Evolutionary conservation across 2,797 vertebrate species (phyloP).

Genomic region (Tamandua tetradactyla): DNA sequence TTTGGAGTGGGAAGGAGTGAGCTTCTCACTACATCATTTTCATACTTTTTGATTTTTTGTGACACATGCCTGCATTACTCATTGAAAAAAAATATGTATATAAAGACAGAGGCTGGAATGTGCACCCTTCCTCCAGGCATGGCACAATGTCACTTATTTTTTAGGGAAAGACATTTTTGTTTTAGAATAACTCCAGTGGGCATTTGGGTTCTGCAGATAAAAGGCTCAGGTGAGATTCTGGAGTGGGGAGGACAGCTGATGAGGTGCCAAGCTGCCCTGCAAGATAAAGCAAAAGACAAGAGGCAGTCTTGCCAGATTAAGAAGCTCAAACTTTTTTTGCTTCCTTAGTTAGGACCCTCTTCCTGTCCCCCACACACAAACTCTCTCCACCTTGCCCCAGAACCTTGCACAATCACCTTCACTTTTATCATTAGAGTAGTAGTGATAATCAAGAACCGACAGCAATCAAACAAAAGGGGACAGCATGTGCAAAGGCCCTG

Average conservation of each 20-base stretch:
- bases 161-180: background rate
- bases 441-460: no score
- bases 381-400: no score
- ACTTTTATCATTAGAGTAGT: no score
- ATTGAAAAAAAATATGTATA: background rate
- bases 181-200: background rate
- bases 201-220: background rate
- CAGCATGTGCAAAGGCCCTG: no score
- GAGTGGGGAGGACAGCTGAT: accelerated
- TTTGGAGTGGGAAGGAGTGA: background rate
- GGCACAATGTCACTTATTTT: background rate
- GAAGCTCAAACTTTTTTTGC: background rate
- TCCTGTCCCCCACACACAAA: no score
- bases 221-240: background rate
- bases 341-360: background rate
- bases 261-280: background rate
- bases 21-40: background rate
- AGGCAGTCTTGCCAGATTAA: background rate
- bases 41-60: background rate
- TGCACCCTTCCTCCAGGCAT: background rate
- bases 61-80: background rate
- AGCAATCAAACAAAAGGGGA: no score
- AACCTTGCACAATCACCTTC: no score
- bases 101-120: background rate
- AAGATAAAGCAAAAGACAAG: background rate